Conservation (phyloP, 2,113 vertebrate genomes). For the Dromaius novaehollandiae region DNA sequence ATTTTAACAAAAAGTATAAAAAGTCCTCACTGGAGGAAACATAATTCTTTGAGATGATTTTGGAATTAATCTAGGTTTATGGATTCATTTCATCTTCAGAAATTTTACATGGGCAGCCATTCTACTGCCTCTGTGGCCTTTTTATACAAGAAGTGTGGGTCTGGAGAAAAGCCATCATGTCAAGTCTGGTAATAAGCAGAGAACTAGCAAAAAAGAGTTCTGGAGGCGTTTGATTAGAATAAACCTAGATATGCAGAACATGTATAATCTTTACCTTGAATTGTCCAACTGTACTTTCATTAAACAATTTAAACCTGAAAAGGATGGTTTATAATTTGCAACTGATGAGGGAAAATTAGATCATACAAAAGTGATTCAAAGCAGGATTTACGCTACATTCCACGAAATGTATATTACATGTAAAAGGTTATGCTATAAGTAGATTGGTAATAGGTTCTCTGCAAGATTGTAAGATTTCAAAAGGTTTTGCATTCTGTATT, state of each 20-base stretch:
- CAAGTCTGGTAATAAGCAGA: neutral
- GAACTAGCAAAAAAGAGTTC: neutral
- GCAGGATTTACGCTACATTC: neutral
- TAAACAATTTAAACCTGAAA: neutral
- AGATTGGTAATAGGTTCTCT: neutral
- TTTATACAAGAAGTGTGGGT: neutral
- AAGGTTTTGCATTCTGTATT: neutral
- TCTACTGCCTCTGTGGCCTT: fast-evolving
- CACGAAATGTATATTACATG: fast-evolving
- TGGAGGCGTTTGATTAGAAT: neutral
- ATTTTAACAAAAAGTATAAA: neutral
- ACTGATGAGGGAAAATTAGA: neutral
- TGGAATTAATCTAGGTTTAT: neutral
- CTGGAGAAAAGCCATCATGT: neutral
- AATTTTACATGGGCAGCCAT: neutral
- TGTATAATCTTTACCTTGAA: neutral
- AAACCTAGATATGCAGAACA: neutral
- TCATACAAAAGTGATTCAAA: neutral
- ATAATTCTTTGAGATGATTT: neutral
- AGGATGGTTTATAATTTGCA: neutral
- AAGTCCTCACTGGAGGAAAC: neutral
- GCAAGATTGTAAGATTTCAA: neutral
- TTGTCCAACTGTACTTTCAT: neutral
- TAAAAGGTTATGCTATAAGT: neutral
- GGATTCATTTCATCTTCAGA: neutral